Evolutionary conservation across 2,113 vertebrate species (phyloP).

Genomic region (Desmodus rotundus): DNA sequence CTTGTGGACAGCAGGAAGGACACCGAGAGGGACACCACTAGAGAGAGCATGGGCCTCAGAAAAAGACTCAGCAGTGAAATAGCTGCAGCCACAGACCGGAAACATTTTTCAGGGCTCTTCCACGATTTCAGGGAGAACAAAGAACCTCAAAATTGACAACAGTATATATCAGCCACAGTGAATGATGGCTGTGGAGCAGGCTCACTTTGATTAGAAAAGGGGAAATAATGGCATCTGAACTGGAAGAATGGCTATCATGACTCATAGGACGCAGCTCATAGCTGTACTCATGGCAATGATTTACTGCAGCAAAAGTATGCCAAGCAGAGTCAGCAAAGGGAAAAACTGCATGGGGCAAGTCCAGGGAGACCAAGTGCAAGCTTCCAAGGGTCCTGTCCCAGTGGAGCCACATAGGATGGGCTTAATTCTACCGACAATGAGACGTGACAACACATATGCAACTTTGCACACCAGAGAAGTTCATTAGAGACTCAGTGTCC

Average conservation of each 20-base stretch:
- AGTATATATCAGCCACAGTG: neutral
- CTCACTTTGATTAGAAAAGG: slow-evolving; percentile 6
- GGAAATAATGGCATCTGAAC: neutral
- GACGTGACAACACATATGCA: neutral
- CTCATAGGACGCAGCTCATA: neutral
- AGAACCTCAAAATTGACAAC: neutral
- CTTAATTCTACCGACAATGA: neutral
- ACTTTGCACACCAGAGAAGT: neutral
- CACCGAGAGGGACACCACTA: neutral
- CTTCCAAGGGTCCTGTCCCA: neutral
- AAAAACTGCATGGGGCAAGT: neutral
- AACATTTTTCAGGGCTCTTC: neutral
- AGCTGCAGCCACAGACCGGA: neutral
- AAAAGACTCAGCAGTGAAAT: neutral
- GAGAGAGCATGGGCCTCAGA: neutral
- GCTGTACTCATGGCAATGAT: neutral
- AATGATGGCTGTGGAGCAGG: neutral
- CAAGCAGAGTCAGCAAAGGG: neutral
- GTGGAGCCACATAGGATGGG: neutral
- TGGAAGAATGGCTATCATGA: neutral
- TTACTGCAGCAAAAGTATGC: neutral
- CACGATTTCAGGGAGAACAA: neutral
- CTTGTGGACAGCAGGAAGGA: neutral
- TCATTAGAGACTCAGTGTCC: neutral
- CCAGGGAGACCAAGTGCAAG: neutral